These are phyloP conservation scores for Plagodis pulveraria DNA, from an alignment of 2,888 invertebrate genomes.

Conservation along the genomic window DNA sequence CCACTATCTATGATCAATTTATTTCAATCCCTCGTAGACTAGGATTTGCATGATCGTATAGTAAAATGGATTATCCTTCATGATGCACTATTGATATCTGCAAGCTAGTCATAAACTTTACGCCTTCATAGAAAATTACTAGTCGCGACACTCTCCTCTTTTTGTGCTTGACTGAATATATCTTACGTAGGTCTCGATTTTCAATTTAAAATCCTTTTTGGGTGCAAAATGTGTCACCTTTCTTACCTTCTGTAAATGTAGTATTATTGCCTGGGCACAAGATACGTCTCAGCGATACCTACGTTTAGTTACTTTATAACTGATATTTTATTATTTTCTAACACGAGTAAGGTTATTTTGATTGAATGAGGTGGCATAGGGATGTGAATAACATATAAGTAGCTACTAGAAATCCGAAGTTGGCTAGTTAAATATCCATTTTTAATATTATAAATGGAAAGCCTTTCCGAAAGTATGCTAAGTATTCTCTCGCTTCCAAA, in stretches of 20 bases:
- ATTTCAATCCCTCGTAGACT: slow-evolving; percentile 64
- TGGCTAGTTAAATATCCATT: too few relatives aligned
- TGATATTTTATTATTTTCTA: too few relatives aligned
- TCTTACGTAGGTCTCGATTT: neutral
- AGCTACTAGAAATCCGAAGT: too few relatives aligned
- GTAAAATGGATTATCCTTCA: slow-evolving; percentile 65
- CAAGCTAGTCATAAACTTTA: slow-evolving; percentile 61
- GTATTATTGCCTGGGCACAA: neutral
- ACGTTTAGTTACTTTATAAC: too few relatives aligned
- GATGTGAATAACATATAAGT: too few relatives aligned
- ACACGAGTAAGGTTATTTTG: too few relatives aligned
- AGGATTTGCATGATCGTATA: slow-evolving; percentile 63
- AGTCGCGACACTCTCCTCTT: slow-evolving; percentile 40
- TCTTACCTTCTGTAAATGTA: neutral
- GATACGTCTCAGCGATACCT: too few relatives aligned
- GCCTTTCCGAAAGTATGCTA: too few relatives aligned
- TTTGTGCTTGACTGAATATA: slow-evolving; percentile 19
- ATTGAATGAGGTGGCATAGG: too few relatives aligned
- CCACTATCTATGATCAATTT: slow-evolving; percentile 57
- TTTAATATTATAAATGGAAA: too few relatives aligned
- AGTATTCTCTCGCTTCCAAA: too few relatives aligned
- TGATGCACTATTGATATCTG: slow-evolving; percentile 69
- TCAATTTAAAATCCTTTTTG: neutral
- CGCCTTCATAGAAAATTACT: slow-evolving; percentile 52
- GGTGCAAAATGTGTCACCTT: neutral